Evolutionary conservation across 1,140 invertebrate genomes (phyloP).

Genomic region (Pseudomyrmex cubaensis): DNA sequence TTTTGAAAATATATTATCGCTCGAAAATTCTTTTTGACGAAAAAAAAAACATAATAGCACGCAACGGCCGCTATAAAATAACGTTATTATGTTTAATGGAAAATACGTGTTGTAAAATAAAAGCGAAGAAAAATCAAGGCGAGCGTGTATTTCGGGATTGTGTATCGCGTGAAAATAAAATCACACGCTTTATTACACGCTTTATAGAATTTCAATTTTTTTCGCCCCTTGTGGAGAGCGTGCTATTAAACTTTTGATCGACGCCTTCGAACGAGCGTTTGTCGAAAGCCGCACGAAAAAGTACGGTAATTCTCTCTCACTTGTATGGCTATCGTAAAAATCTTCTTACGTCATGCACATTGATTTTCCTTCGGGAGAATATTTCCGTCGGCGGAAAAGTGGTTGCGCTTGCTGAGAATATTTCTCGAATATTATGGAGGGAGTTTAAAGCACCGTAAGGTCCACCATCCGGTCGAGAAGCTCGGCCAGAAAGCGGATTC

Average conservation of each 20-base stretch:
- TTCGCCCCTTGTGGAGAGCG: background rate
- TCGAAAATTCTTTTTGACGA: background rate
- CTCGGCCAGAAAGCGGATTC: background rate
- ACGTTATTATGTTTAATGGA: slow-evolving; percentile 9
- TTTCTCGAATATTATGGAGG: slow-evolving; percentile 11
- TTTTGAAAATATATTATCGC: background rate
- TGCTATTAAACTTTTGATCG: background rate
- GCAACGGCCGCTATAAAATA: background rate
- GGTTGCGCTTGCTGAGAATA: slow-evolving; percentile 21
- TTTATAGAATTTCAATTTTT: slow-evolving; percentile 19
- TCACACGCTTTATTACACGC: slow-evolving; percentile 6
- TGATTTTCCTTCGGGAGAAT: background rate
- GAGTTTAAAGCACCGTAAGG: background rate
- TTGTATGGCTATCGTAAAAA: slow-evolving; percentile 24
- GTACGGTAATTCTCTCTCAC: background rate
- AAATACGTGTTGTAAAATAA: background rate
- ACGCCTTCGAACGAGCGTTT: slow-evolving; percentile 10
- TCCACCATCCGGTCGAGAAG: background rate
- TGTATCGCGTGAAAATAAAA: slow-evolving; percentile 21
- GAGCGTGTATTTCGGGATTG: background rate
- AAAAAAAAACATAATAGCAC: background rate
- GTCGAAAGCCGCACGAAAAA: background rate
- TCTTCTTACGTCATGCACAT: slow-evolving; percentile 14
- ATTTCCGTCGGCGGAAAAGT: slow-evolving; percentile 10
- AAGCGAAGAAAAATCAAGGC: background rate